Base-by-base conservation (phyloP, 2,113 vertebrate species). In the Megaleporinus macrocephalus region DNA sequence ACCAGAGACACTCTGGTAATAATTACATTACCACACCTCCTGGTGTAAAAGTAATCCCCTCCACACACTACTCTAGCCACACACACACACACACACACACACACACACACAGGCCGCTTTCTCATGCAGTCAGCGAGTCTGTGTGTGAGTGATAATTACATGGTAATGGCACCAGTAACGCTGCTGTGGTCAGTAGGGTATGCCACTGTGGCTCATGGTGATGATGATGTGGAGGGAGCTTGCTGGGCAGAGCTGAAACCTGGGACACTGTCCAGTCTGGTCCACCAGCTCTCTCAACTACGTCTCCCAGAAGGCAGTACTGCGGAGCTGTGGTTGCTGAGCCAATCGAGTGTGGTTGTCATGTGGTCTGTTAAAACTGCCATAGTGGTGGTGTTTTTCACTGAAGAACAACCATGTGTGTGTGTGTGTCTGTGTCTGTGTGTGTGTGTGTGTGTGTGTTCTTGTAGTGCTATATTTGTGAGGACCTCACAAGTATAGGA, bases 291-390 rank as follows among this genome's bases (percentile, higher is more conserved):
- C 0, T 33, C 62, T 51, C 49, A 79, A 63, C 47, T 33, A 24
- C 18, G 1, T 83, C 44, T 85, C 80, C 72, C 80, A 72, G 22
- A 62, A 74, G 80, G 72, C 68, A 24, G 33, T 55, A 51, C 51
- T 41, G 29, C n/a, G 65, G 69, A 66, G 36, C 57, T 51, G 73
- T 55, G 77, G 84, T 83, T 78, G 81, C 80, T 83, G 63, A 20
- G 65, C 51, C 62, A 80, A 83, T 76, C 65, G 74, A 73, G 55
- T 73, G 81, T 53, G 80, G 84, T 79, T 82, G 78, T 79, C 81
- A 70, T 83, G 76, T 47, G 80, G 76, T 85, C 84, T 76, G 71
- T 83, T 83, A 57, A 79, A 44, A 16, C 71, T 55, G 44, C 72
- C 71, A 77, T 44, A 62, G 76, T 24, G 65, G 57, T 82, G 62